Conservation (phyloP, 1,140 invertebrate species). For the Pseudachorutes palmiensis region DNA sequence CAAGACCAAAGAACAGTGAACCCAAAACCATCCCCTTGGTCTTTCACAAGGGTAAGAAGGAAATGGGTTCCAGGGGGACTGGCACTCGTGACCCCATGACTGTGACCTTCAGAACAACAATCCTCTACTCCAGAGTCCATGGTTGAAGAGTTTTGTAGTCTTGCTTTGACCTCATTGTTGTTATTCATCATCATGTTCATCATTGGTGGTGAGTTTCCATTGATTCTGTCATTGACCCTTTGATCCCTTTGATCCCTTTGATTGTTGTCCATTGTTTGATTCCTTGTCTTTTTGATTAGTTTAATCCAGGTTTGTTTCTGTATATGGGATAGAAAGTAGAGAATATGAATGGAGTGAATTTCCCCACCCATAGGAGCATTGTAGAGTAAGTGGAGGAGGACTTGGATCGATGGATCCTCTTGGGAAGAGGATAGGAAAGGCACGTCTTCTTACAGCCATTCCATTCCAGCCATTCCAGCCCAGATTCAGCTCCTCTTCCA, state of each 20-base stretch:
- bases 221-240: too few relatives aligned
- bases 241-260: too few relatives aligned
- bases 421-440: neutral
- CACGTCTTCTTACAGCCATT: neutral
- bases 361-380: neutral
- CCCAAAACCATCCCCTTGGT: conserved; percentile 25
- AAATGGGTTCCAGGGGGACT: conserved; percentile 17
- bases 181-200: neutral
- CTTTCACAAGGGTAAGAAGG: conserved; percentile 24
- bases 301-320: neutral
- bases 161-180: neutral
- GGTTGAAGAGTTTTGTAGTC: conserved; percentile 28
- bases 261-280: too few relatives aligned
- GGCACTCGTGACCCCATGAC: neutral
- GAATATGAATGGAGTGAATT: neutral
- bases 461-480: neutral
- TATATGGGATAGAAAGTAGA: neutral
- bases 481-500: neutral
- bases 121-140: conserved; percentile 37
- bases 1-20: conserved; percentile 36
- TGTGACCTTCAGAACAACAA: conserved; percentile 17
- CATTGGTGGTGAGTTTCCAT: too few relatives aligned
- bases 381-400: neutral
- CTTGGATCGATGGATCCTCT: neutral
- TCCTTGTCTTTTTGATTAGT: neutral